These are phyloP conservation scores for Leuciscus waleckii DNA, from an alignment of 2,797 vertebrate genomes.

Conservation along the genomic window DNA sequence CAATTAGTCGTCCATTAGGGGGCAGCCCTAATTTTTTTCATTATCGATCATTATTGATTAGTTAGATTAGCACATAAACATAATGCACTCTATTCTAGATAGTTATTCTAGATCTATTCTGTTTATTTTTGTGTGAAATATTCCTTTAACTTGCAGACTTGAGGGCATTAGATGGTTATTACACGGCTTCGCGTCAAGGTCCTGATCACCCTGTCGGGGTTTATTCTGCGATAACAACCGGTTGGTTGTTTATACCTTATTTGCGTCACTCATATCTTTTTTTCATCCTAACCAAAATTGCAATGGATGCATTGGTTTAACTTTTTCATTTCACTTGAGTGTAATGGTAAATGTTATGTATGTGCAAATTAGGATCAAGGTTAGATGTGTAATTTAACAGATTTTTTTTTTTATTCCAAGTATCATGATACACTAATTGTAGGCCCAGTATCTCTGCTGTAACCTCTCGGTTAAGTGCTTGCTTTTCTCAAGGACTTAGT, in stretches of 20 bases:
- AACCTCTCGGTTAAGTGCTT: constrained; percentile 2
- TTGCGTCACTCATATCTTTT: not conserved
- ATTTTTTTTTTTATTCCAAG: not conserved
- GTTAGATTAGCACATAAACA: not conserved
- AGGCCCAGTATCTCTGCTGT: not conserved
- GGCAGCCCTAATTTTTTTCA: too few relatives aligned
- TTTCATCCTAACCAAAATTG: not conserved
- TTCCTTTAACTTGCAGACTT: not conserved
- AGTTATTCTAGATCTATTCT: too few relatives aligned
- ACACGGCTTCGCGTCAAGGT: too few relatives aligned
- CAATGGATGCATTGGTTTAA: not conserved
- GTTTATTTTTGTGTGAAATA: not conserved
- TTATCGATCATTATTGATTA: too few relatives aligned
- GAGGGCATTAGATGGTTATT: not conserved
- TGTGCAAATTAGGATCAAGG: not conserved
- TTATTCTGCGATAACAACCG: too few relatives aligned
- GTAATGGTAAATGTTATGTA: not conserved
- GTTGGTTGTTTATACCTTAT: too few relatives aligned
- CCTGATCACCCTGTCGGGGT: too few relatives aligned
- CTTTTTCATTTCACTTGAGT: not conserved
- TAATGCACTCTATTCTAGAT: not conserved
- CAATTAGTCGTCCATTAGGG: too few relatives aligned
- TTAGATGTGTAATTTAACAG: not conserved
- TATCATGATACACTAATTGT: not conserved
- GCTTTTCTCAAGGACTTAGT: not conserved